Percentiles rank a stretch among this genome's conserved stretches.
Evolutionary conservation across 2,797 vertebrate species (phyloP).

Genomic region (Thaleichthys pacificus): DNA sequence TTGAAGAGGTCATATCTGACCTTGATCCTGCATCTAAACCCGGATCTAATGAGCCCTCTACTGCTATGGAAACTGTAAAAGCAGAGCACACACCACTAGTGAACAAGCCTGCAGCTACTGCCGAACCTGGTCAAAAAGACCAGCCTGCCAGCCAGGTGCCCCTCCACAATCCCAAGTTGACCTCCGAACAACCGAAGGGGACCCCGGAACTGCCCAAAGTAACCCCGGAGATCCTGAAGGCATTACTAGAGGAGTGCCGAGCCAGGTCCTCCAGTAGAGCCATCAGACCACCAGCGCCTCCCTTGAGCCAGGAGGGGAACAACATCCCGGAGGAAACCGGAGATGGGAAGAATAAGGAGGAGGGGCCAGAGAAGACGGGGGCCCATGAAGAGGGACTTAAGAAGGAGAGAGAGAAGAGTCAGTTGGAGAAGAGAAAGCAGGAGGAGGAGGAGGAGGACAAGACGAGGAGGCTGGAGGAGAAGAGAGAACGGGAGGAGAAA

Average conservation of each 20-base stretch:
- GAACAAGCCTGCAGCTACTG: background rate
- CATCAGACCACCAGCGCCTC: background rate
- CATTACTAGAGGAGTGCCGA: conserved; percentile 49
- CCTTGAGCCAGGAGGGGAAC: background rate
- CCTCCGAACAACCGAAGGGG: conserved; percentile 7
- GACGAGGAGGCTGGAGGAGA: conserved; percentile 13
- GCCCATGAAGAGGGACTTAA: background rate
- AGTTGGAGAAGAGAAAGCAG: conserved; percentile 24
- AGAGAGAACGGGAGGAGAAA: background rate
- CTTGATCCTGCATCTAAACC: background rate
- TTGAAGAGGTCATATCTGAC: background rate
- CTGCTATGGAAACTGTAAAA: background rate
- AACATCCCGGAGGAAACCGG: background rate
- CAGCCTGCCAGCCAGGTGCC: no score
- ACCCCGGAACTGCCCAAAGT: conserved; percentile 46
- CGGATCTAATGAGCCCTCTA: no score
- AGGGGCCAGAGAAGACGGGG: background rate
- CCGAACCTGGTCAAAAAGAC: background rate
- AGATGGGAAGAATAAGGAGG: background rate
- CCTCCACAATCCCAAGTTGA: background rate
- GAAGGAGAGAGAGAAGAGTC: conserved; percentile 12
- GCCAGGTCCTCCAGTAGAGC: conserved; percentile 12
- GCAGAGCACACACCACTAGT: conserved; percentile 1
- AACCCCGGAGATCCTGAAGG: conserved; percentile 53
- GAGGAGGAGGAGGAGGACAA: conserved; percentile 39